A percentile compares a stretch with the other conserved stretches of the same genome.
phyloP scores from a whole-genome alignment of 2,888 invertebrate genomes.

The Tetheella fluctuosa region DNA sequence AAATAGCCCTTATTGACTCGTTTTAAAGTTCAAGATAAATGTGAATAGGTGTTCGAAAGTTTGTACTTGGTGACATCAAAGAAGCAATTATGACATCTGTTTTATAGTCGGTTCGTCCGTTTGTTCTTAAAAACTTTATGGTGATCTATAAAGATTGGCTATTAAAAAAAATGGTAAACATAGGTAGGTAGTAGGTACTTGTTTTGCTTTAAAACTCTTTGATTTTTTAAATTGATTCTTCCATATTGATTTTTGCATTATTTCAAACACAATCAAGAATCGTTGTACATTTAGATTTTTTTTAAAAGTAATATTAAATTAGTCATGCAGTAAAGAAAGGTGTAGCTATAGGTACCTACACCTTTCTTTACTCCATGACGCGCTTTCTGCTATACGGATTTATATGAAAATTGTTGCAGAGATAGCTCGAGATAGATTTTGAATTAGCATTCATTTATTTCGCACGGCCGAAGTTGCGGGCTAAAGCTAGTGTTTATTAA shows the following conservation, averaged over 20 bases:
- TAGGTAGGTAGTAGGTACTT: neutral
- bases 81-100: slow-evolving; percentile 55
- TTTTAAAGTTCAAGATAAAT: neutral
- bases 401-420: too few species aligned
- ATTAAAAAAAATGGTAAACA: neutral
- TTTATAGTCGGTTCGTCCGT: slow-evolving; percentile 42
- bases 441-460: too few species aligned
- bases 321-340: too few species aligned
- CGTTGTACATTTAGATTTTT: too few species aligned
- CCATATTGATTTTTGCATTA: too few species aligned
- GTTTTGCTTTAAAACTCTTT: neutral
- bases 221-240: too few species aligned
- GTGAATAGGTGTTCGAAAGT: slow-evolving; percentile 23
- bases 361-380: too few species aligned
- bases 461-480: neutral
- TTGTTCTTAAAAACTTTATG: slow-evolving; percentile 35
- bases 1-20: neutral
- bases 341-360: too few species aligned
- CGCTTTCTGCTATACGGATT: too few species aligned
- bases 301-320: too few species aligned
- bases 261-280: too few species aligned
- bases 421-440: too few species aligned
- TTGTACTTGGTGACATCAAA: slow-evolving; percentile 45
- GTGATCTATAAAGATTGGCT: slow-evolving; percentile 7
- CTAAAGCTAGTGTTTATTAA: neutral